Evolutionary conservation across 2,113 vertebrate species (phyloP).

Genomic region (Archocentrus centrarchus): DNA sequence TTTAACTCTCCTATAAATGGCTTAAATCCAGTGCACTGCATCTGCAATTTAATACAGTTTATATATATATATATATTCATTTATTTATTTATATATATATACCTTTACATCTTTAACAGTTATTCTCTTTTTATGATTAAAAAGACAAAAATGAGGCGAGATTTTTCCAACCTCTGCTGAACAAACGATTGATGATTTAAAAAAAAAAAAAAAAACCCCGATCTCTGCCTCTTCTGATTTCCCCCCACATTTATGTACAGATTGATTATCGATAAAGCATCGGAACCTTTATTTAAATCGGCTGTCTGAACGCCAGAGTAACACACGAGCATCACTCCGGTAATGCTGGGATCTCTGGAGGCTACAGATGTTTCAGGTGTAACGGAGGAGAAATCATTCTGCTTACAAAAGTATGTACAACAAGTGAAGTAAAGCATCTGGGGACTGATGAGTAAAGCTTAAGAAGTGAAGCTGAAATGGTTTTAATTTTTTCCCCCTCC

Average conservation of each 20-base stretch:
- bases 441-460: slow-evolving; percentile 77
- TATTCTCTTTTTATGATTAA: slow-evolving; percentile 55
- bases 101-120: slow-evolving; percentile 54
- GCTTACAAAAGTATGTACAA: slow-evolving; percentile 52
- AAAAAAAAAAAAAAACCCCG: not conserved
- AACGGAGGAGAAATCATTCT: slow-evolving; percentile 29
- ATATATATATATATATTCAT: not conserved
- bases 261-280: slow-evolving; percentile 61
- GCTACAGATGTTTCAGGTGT: slow-evolving; percentile 42
- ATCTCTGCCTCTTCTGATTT: not conserved
- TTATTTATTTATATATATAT: slow-evolving; percentile 40
- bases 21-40: slow-evolving; percentile 81
- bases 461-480: slow-evolving; percentile 48
- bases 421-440: slow-evolving; percentile 71
- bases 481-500: not conserved
- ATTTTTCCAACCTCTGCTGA: not conserved
- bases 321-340: not conserved
- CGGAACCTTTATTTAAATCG: slow-evolving; percentile 43
- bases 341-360: slow-evolving; percentile 50
- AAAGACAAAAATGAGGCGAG: slow-evolving; percentile 41
- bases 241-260: slow-evolving; percentile 30
- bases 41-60: slow-evolving; percentile 68
- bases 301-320: not conserved
- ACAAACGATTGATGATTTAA: not conserved
- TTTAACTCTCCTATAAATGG: slow-evolving; percentile 70